phyloP scores from a whole-genome alignment of 2,888 invertebrate species.

The Parasteatoda lunata region DNA sequence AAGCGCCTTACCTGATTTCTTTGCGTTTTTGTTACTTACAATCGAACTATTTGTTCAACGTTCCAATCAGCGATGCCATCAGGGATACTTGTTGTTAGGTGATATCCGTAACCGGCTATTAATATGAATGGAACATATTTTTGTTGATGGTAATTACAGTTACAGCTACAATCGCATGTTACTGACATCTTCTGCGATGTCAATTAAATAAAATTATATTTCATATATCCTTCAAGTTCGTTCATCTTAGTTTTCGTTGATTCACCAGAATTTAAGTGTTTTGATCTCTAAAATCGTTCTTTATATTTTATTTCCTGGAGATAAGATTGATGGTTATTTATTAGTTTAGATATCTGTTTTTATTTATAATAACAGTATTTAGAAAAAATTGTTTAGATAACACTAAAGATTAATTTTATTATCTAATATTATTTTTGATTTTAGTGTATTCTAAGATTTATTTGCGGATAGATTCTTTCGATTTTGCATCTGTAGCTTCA shows the following conservation, averaged over 20 bases:
- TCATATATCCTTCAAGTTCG: background rate
- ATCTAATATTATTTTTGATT: no score
- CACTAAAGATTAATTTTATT: no score
- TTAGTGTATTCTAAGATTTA: no score
- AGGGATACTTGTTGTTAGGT: background rate
- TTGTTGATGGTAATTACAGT: background rate
- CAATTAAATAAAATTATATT: background rate
- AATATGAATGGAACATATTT: slow-evolving; percentile 21
- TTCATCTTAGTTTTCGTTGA: background rate
- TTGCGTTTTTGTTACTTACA: slow-evolving; percentile 23
- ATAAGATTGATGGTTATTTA: no score
- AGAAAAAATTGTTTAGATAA: no score
- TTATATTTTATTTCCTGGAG: no score
- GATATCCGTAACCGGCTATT: slow-evolving; percentile 29
- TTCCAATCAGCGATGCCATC: slow-evolving; percentile 15
- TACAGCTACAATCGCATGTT: background rate
- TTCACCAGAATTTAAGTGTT: background rate
- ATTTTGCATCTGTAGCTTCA: no score
- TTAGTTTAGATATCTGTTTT: no score
- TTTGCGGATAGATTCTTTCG: no score
- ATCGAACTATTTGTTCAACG: slow-evolving; percentile 8
- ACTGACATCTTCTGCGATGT: background rate
- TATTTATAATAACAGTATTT: no score
- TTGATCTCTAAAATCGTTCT: background rate
- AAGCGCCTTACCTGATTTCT: background rate